Percentiles rank a stretch among this genome's conserved stretches.
phyloP scores from a whole-genome alignment of 2,113 vertebrate species.

The Mus musculus region DNA sequence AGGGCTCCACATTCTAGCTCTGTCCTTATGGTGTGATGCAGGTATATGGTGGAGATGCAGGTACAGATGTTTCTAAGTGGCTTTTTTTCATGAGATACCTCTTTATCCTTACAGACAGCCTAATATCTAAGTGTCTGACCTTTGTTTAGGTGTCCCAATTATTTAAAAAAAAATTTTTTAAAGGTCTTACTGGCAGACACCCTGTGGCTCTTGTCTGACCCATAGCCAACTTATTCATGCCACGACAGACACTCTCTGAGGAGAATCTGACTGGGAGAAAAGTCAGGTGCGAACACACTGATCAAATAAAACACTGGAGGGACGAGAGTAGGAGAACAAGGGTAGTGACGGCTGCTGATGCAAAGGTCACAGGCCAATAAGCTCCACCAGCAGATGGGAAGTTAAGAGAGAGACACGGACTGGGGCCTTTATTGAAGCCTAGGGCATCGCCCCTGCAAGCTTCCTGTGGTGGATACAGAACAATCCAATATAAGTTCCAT shows the following conservation, averaged over 20 bases:
- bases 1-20: neutral
- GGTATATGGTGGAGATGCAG: neutral
- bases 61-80: neutral
- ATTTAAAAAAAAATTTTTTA: too few relatives aligned
- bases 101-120: neutral
- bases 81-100: neutral
- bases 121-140: neutral
- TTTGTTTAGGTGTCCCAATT: neutral
- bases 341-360: neutral
- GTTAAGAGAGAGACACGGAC: neutral
- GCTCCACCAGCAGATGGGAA: neutral
- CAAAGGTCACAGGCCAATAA: neutral
- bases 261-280: neutral
- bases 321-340: neutral
- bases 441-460: neutral
- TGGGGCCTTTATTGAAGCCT: neutral
- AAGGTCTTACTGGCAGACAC: neutral
- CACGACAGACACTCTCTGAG: neutral
- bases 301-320: neutral
- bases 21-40: neutral
- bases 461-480: neutral
- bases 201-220: neutral
- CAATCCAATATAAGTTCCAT: neutral
- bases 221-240: neutral
- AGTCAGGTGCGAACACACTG: neutral